Evolutionary conservation across 2,888 invertebrate genomes (phyloP).

Genomic region (Merodon equestris): DNA sequence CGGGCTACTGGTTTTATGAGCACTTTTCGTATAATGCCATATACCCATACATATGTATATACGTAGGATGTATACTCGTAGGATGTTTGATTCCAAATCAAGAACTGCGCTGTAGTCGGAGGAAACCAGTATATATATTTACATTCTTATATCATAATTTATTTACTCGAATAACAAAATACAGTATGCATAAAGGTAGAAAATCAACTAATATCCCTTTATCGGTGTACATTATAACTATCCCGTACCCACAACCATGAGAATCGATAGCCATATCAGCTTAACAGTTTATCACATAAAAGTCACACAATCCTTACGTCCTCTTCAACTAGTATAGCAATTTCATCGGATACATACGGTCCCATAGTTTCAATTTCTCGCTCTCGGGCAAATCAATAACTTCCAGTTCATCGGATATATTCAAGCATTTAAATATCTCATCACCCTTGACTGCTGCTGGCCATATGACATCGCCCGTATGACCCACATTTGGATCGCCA

Average conservation of each 20-base stretch:
- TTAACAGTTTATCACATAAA: conserved; percentile 9
- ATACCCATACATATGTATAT: no score
- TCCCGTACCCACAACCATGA: conserved; percentile 31
- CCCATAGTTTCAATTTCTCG: conserved; percentile 76
- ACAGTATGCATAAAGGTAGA: no score
- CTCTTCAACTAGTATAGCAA: conserved; percentile 47
- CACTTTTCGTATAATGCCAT: no score
- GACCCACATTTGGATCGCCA: conserved; percentile 75
- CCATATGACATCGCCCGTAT: conserved; percentile 70
- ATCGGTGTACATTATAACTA: no score
- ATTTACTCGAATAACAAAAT: no score
- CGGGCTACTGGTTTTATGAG: no score
- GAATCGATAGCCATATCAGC: conserved; percentile 21
- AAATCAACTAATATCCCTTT: no score
- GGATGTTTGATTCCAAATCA: no score
- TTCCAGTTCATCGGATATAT: conserved; percentile 76
- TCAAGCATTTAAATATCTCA: conserved; percentile 75
- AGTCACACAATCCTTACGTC: neutral
- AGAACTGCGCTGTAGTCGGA: no score
- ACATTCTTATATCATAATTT: no score
- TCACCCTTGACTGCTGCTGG: conserved; percentile 72
- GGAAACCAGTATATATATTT: no score
- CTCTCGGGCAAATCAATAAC: conserved; percentile 78
- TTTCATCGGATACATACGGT: conserved; percentile 73
- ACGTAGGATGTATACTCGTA: no score